Conservation (phyloP, 2,888 invertebrate species). For the Apantesis nais region DNA sequence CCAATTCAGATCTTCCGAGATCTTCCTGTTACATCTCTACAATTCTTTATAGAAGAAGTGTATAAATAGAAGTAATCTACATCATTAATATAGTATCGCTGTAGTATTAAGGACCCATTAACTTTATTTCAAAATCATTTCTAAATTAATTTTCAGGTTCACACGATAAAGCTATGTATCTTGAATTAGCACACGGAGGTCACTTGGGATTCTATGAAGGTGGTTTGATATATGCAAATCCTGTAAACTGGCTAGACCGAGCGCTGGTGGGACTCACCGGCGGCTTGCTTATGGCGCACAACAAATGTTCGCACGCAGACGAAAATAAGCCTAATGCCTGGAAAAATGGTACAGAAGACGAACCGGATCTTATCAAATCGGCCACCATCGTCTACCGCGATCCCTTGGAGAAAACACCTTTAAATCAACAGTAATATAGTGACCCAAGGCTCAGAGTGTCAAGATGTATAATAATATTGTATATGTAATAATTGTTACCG, state of each 20-base stretch:
- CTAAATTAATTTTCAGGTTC: slow-evolving; percentile 85
- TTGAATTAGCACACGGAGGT: slow-evolving; percentile 95
- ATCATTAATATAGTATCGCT: neutral
- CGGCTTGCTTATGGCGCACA: slow-evolving; percentile 88
- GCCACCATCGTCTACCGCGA: slow-evolving; percentile 76
- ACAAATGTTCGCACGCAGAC: slow-evolving; percentile 72
- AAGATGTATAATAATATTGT: slow-evolving; percentile 27
- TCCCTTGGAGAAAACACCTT: slow-evolving; percentile 65
- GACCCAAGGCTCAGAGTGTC: slow-evolving; percentile 37
- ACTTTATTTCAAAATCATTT: neutral
- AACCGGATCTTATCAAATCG: slow-evolving; percentile 76
- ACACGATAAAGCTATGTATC: slow-evolving; percentile 88
- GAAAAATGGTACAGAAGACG: slow-evolving; percentile 56
- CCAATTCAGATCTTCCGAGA: neutral
- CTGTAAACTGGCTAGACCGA: slow-evolving; percentile 96
- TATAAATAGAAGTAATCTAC: neutral
- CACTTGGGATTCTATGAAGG: slow-evolving; percentile 98
- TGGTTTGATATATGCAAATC: slow-evolving; percentile 93
- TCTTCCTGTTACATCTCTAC: neutral
- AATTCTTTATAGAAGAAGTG: neutral
- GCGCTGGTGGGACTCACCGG: slow-evolving; percentile 93
- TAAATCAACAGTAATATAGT: slow-evolving; percentile 30
- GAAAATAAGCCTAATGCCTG: slow-evolving; percentile 36
- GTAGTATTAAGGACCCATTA: neutral
- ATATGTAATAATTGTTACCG: neutral